Base-by-base conservation (phyloP, 1,140 invertebrate species). In the Holotrichia oblita region DNA sequence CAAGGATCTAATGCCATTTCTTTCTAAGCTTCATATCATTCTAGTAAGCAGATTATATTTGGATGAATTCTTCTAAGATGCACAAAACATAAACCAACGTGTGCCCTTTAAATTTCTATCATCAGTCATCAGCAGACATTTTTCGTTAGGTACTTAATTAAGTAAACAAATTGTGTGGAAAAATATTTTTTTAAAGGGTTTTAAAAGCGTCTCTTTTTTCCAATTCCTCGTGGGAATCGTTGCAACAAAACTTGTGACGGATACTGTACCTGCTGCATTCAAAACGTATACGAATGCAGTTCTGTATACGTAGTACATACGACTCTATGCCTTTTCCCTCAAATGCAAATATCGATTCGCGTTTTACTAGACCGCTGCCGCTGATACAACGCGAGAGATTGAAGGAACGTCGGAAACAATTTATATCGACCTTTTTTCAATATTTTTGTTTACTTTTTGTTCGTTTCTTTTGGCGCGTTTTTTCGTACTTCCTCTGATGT, bases 401-500 rank as follows among this genome's bases (percentile, higher is more conserved):
- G 48, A 55, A 55, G 48, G 48, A 55, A 55, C 48, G 48, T 55
- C 48, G 48, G 48, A 55, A 55, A 55, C 48, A 55, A 55, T 55
- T 55, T 55, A 55, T 55, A 55, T 55, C 48, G 48, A n/a, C 48
- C 48, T 55, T 55, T 55, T 55, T 55, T 55, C 48, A 55, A 55
- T 55, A 55, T 55, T 55, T 55, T 55, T 55, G 48, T 55, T 55
- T 55, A 55, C 14, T 55, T 55, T 55, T 55, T 55, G 48, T 55
- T 55, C 48, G 48, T 55, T 55, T 55, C 48, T 55, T 55, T 55
- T 55, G 17, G 48, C 48, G 48, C 48, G 48, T 55, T 55, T 55
- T 34, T 34, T 34, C 27, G 27, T 34, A 34, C 27, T 48, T 55
- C 27, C 27, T 34, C 27, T 34, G 27, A 34, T 34, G 27, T 34